Evolutionary conservation across 2,113 vertebrate species (phyloP).

Genomic region (Ursus arctos): DNA sequence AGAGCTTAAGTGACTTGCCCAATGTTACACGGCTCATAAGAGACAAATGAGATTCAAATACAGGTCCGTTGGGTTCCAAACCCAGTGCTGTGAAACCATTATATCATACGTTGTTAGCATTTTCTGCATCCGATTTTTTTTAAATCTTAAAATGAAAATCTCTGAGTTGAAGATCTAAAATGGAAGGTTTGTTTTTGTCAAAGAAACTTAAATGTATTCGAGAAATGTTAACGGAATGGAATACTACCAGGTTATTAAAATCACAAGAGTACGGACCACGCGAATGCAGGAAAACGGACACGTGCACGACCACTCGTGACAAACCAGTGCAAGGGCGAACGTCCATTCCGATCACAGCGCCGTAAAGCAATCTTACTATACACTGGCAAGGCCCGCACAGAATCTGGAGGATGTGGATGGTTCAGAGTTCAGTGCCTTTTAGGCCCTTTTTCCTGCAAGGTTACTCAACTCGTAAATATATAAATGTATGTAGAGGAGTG

Average conservation of each 20-base stretch:
- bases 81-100: not conserved
- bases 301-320: not conserved
- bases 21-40: conserved; percentile 28
- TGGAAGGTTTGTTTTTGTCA: not conserved
- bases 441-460: not conserved
- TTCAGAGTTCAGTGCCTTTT: not conserved
- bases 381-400: not conserved
- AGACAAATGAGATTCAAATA: conserved; percentile 20
- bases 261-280: not conserved
- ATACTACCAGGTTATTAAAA: not conserved
- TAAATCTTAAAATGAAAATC: conserved; percentile 4
- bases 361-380: not conserved
- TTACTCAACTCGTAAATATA: not conserved
- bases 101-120: not conserved
- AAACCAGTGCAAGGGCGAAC: not conserved
- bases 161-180: not conserved
- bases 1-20: not conserved
- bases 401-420: not conserved
- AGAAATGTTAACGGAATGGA: conserved; percentile 29
- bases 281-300: not conserved
- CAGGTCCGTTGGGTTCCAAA: not conserved
- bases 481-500: not conserved
- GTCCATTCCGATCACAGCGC: not conserved
- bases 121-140: not conserved
- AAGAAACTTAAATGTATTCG: conserved; percentile 4